Base-by-base conservation (phyloP, 2,888 invertebrate species). In the Orchesellides sinensis region DNA sequence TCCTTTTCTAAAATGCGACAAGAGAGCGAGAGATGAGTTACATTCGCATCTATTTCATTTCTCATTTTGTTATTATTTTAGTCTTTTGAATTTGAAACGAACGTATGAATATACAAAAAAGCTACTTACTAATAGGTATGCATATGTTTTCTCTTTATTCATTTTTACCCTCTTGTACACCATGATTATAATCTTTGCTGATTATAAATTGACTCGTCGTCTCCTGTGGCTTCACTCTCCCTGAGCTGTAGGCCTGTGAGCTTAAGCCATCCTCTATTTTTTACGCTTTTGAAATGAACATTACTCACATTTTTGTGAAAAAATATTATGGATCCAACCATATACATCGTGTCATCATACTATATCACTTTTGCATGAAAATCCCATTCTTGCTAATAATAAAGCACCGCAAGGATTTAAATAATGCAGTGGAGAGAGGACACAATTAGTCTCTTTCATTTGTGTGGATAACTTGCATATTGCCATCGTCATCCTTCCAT, bases 371-470 rank as follows among this genome's bases (percentile, higher is more conserved):
- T 40, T 25, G 47, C 3, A 47, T 49, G 49, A 52, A 63, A 80
- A 80, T 47, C 54, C 66, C 19, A 66, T 29, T 61, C 23, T 61
- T 49, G 56, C 47, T 83, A 69, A 74, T 83, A 80, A 74, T 80
- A 78, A 79, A 72, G 66, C 23, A 52, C 2, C 12, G 19, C 49
- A n/a, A n/a, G 49, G 17, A 49, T 27, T 19, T 47, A 59, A 59
- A 83, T 65, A 83, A 52, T 66, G 49, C 5, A 74, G 68, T 77
- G 72, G 70, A 79, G 72, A 85, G 61, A 66, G 83, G 49, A 73
- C 83, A 85, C 83, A 85, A 85, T 85, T 85, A 85, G 85, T 85
- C 85, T 85, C 84, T 84, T 85, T 85, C 85, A 84, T 81, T 78
- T 80, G 65, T 79, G 54, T 29, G 49, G 56, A 47, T 29, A 59